Conservation (phyloP, 2,113 vertebrate genomes). For the Peromyscus californicus region DNA sequence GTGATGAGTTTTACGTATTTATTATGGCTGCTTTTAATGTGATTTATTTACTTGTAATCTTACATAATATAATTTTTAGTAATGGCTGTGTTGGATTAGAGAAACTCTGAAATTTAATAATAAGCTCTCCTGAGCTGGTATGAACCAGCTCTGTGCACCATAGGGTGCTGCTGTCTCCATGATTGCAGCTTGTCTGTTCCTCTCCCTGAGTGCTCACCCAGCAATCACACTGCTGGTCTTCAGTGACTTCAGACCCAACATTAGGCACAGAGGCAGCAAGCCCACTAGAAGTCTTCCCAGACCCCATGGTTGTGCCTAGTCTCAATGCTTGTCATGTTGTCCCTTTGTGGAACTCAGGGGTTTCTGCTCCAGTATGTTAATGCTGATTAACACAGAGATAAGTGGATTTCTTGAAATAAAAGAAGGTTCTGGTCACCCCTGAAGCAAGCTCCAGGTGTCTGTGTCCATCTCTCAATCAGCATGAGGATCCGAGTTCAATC, state of each 20-base stretch:
- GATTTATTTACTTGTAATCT: neutral
- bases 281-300: neutral
- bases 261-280: neutral
- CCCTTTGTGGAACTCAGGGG: neutral
- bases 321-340: neutral
- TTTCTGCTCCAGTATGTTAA: neutral
- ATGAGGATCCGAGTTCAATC: neutral
- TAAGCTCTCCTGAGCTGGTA: neutral
- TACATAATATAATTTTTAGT: slow-evolving; percentile 6
- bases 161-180: neutral
- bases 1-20: neutral
- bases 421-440: neutral
- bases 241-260: neutral
- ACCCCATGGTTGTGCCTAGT: neutral
- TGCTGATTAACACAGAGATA: neutral
- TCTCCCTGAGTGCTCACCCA: neutral
- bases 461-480: neutral
- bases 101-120: neutral
- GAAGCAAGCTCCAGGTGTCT: neutral
- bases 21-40: neutral
- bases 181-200: neutral
- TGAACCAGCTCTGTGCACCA: neutral
- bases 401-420: neutral
- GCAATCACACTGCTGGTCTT: neutral
- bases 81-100: neutral